These are phyloP conservation scores for Malurus melanocephalus DNA, from an alignment of 2,113 vertebrate genomes.

Conservation along the genomic window DNA sequence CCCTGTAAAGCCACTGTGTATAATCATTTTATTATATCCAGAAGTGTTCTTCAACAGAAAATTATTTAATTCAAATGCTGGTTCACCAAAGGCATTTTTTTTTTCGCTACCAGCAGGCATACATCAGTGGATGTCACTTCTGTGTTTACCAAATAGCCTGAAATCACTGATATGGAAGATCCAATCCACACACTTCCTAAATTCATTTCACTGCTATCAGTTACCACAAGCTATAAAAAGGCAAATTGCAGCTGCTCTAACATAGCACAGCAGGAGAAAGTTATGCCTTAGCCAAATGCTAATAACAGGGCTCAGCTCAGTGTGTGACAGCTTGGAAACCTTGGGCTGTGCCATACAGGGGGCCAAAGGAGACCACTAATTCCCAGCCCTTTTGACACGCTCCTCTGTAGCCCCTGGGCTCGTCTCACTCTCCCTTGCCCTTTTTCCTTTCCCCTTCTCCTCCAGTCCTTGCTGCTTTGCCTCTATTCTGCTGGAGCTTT, in stretches of 20 bases:
- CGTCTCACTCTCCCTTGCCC: neutral
- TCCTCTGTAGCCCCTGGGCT: neutral
- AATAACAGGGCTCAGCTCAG: neutral
- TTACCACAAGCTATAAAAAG: constrained; percentile 54
- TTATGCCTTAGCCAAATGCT: constrained; percentile 5
- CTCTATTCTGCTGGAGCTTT: neutral
- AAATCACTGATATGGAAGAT: constrained; percentile 53
- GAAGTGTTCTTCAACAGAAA: neutral
- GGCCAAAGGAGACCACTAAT: neutral
- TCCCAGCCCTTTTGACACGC: neutral
- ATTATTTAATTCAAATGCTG: neutral
- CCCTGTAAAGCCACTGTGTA: neutral
- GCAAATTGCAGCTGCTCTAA: constrained; percentile 53
- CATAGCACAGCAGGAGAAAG: constrained; percentile 31
- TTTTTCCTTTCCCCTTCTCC: neutral
- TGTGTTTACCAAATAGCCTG: constrained; percentile 49
- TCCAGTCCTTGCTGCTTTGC: neutral
- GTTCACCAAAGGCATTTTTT: neutral
- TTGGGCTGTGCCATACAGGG: neutral
- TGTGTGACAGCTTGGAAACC: neutral
- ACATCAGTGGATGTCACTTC: constrained; percentile 27
- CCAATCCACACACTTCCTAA: constrained; percentile 41
- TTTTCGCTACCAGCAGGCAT: neutral
- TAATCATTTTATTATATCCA: neutral
- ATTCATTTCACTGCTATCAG: constrained; percentile 57